These are phyloP conservation scores for Austrolebias charrua DNA, from an alignment of 2,797 vertebrate genomes.

Conservation along the genomic window DNA sequence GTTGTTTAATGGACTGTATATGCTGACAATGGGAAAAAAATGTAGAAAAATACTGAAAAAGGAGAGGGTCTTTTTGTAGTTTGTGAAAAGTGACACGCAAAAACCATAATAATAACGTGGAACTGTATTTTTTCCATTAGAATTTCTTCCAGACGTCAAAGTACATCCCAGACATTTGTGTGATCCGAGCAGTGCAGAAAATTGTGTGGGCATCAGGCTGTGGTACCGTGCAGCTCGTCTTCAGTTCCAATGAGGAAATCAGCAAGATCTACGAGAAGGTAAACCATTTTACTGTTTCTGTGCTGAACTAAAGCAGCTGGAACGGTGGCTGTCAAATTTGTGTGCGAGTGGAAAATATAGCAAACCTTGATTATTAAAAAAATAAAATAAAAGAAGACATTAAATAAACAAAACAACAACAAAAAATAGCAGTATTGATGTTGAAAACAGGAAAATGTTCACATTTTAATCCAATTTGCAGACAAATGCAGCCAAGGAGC, in stretches of 20 bases:
- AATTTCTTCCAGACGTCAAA: conserved; percentile 92
- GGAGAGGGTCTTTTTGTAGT: not conserved
- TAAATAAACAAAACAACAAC: not conserved
- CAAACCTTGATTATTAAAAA: conserved; percentile 7
- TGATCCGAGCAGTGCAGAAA: conserved; percentile 97
- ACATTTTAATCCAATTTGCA: conserved; percentile 45
- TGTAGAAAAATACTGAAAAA: not conserved
- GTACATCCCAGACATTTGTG: conserved; percentile 98
- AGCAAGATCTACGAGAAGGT: conserved; percentile 99
- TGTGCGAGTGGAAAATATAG: not conserved
- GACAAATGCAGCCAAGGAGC: conserved; percentile 96
- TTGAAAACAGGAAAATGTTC: not conserved
- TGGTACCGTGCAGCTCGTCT: conserved; percentile 95
- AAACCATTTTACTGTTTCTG: conserved; percentile 19
- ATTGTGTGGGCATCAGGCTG: conserved; percentile 99
- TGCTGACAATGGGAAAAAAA: not conserved
- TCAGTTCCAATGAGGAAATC: conserved; percentile 98
- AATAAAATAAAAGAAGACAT: not conserved
- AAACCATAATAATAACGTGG: conserved; percentile 36
- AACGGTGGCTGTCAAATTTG: no score
- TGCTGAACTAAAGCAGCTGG: not conserved
- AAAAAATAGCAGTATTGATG: not conserved
- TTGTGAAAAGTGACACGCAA: conserved; percentile 3
- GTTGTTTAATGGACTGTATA: not conserved
- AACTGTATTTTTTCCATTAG: conserved; percentile 61